Evolutionary conservation across 1,140 invertebrate genomes (phyloP).

Genomic region (Sarcophaga peregrina): DNA sequence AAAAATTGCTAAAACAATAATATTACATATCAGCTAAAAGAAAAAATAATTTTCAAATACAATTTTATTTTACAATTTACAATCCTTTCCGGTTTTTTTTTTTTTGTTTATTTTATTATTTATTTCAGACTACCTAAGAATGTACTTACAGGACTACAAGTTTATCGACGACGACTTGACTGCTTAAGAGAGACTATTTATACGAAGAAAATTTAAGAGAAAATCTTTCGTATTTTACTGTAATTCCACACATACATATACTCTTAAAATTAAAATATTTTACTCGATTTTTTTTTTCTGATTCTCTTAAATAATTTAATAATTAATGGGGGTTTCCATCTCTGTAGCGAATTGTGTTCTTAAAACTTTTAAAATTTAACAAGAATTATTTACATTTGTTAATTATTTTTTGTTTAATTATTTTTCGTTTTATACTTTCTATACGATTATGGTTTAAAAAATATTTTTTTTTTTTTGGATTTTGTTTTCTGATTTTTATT

Average conservation of each 20-base stretch:
- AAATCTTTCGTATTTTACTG: neutral
- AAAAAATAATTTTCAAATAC: neutral
- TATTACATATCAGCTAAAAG: too few species aligned
- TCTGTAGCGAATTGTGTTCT: neutral
- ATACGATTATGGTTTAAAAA: constrained; percentile 19
- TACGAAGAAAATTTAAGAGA: neutral
- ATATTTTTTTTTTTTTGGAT: constrained; percentile 12
- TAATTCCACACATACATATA: constrained; percentile 20
- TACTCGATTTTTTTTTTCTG: too few species aligned
- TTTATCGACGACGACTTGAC: neutral
- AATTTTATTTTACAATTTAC: neutral
- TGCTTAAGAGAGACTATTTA: neutral
- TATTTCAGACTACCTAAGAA: constrained; percentile 25
- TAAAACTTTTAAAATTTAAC: constrained; percentile 40
- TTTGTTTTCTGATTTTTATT: neutral
- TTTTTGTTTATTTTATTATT: neutral
- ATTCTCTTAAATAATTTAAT: too few species aligned
- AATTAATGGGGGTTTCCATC: constrained; percentile 32
- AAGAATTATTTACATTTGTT: constrained; percentile 35
- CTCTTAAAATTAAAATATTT: constrained; percentile 33
- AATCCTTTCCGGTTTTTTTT: neutral
- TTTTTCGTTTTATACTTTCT: neutral
- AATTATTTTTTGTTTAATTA: too few species aligned
- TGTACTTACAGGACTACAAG: constrained; percentile 20
- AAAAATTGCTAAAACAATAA: too few species aligned